phyloP scores from a whole-genome alignment of 1,140 invertebrate genomes.

The Apis dorsata region DNA sequence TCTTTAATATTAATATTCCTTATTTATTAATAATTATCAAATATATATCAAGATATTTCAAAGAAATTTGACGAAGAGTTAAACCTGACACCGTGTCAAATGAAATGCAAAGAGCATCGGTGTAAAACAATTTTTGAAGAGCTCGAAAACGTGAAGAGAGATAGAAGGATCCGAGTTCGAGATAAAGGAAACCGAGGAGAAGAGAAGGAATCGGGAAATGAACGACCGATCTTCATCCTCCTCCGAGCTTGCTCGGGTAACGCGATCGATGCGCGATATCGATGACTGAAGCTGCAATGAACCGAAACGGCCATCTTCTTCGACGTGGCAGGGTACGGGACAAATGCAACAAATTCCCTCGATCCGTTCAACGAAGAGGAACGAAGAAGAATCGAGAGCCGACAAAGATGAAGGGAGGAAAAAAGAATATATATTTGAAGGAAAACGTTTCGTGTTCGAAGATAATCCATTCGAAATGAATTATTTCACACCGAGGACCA shows the following conservation, averaged over 20 bases:
- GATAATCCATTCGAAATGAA: too few relatives aligned
- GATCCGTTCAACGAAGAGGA: background rate
- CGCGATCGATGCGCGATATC: conserved; percentile 28
- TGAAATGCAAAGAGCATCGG: too few relatives aligned
- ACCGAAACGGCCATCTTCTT: conserved; percentile 11
- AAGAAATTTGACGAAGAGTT: too few relatives aligned
- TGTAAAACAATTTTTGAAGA: background rate
- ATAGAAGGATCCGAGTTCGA: background rate
- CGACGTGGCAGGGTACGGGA: conserved; percentile 1
- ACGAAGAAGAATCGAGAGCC: background rate
- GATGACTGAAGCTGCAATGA: conserved; percentile 35
- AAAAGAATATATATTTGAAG: background rate
- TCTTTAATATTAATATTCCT: too few relatives aligned
- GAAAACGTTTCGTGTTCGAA: conserved; percentile 11
- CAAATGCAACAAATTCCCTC: conserved; percentile 8
- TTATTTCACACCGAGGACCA: too few relatives aligned
- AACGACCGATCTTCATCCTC: background rate
- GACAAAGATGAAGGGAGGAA: background rate
- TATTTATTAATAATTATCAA: too few relatives aligned
- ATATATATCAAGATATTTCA: too few relatives aligned
- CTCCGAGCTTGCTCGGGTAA: background rate
- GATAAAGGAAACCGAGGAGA: background rate
- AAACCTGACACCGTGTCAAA: too few relatives aligned
- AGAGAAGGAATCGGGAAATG: background rate
- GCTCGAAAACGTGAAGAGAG: background rate